phyloP scores from a whole-genome alignment of 2,888 invertebrate genomes.

The Clusia tigrina region DNA sequence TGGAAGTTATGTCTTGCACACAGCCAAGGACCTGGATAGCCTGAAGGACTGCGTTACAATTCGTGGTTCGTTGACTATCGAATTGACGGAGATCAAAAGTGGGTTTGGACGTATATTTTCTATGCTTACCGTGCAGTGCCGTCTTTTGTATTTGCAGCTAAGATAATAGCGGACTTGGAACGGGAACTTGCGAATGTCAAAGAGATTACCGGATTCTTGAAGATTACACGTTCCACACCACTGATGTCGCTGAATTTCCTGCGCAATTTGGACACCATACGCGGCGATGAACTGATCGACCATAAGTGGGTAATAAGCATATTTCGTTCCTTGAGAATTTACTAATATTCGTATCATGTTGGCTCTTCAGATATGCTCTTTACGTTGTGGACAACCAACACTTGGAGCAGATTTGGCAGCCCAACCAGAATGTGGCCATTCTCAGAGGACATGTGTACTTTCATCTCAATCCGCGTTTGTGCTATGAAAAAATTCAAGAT shows the following conservation, averaged over 20 bases:
- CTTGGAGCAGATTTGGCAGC: slow-evolving; percentile 70
- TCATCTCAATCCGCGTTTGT: slow-evolving; percentile 77
- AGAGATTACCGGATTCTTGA: slow-evolving; percentile 73
- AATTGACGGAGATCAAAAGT: slow-evolving; percentile 50
- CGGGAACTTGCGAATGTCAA: slow-evolving; percentile 69
- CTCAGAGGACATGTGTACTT: slow-evolving; percentile 70
- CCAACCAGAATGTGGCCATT: slow-evolving; percentile 66
- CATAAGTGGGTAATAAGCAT: slow-evolving; percentile 42
- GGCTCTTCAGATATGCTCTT: slow-evolving; percentile 65
- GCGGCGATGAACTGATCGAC: slow-evolving; percentile 65
- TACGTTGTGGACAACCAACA: slow-evolving; percentile 74
- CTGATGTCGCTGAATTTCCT: slow-evolving; percentile 74
- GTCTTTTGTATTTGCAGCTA: slow-evolving; percentile 37
- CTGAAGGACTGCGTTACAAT: slow-evolving; percentile 75
- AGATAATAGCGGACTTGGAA: slow-evolving; percentile 66
- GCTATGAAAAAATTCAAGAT: slow-evolving; percentile 69
- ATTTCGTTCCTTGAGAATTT: background rate
- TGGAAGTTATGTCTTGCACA: slow-evolving; percentile 45
- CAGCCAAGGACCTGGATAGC: slow-evolving; percentile 44
- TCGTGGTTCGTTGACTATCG: slow-evolving; percentile 73
- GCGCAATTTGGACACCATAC: slow-evolving; percentile 70
- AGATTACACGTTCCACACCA: slow-evolving; percentile 70
- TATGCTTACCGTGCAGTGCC: slow-evolving; percentile 22
- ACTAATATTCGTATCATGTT: background rate
- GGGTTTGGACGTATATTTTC: slow-evolving; percentile 14